These are phyloP conservation scores for Apolygus lucorum DNA, from an alignment of 1,140 invertebrate species.

Conservation along the genomic window DNA sequence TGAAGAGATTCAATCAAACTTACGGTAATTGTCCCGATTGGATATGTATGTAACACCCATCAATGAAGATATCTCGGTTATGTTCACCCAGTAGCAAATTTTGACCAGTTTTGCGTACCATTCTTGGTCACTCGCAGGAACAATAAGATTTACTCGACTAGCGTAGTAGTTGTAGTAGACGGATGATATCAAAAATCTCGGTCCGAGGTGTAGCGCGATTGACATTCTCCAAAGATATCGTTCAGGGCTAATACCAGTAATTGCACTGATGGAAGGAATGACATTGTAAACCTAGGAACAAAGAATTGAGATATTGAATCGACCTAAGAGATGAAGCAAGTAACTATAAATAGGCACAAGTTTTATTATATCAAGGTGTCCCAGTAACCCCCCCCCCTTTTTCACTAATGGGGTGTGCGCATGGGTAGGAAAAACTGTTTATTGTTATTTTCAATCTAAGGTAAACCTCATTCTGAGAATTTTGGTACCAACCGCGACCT, in stretches of 20 bases:
- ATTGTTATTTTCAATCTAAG: no score
- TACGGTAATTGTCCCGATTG: constrained; percentile 89
- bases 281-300: constrained; percentile 85
- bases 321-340: no score
- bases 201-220: constrained; percentile 80
- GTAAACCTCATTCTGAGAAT: no score
- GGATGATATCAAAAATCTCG: constrained; percentile 72
- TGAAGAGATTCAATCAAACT: no score
- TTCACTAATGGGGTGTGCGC: no score
- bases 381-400: no score
- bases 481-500: no score
- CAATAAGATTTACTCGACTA: constrained; percentile 7
- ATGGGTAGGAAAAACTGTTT: no score
- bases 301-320: no score
- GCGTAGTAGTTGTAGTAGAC: constrained; percentile 75
- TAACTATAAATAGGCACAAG: no score
- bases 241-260: constrained; percentile 83
- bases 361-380: no score
- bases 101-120: constrained; percentile 46
- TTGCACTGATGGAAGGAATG: constrained; percentile 83
- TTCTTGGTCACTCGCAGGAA: constrained; percentile 7
- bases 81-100: constrained; percentile 74
- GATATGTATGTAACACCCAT: constrained; percentile 87
- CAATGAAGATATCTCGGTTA: constrained; percentile 70
- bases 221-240: constrained; percentile 85